These are phyloP conservation scores for Lithophane semibrunnea DNA, from an alignment of 2,888 invertebrate species.

Conservation along the genomic window DNA sequence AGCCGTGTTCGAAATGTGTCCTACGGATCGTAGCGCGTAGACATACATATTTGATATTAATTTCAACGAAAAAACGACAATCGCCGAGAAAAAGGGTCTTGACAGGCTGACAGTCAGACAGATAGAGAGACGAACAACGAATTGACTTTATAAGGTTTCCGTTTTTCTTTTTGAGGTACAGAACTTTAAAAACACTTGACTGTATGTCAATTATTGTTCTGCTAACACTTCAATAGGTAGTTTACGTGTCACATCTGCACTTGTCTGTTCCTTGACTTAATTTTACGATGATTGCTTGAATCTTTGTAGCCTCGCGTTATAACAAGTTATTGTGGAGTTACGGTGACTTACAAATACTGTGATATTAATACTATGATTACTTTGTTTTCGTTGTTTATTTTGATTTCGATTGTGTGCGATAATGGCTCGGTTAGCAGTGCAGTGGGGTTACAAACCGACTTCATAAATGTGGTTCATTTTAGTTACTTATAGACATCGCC, in stretches of 20 bases:
- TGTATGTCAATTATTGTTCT: not conserved
- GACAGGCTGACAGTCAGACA: not conserved
- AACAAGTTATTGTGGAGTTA: constrained; percentile 56
- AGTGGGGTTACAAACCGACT: not conserved
- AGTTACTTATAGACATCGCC: not conserved
- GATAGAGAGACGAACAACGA: not conserved
- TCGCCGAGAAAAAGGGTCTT: no score
- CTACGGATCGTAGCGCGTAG: no score
- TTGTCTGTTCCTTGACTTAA: constrained; percentile 61
- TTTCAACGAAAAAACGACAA: no score
- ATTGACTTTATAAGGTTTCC: not conserved
- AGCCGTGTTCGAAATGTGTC: no score
- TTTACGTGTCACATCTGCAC: constrained; percentile 48
- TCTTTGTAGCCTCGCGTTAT: constrained; percentile 64
- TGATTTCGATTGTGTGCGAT: constrained; percentile 3
- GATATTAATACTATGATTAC: constrained; percentile 38
- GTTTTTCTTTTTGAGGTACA: not conserved
- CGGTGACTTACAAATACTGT: constrained; percentile 49
- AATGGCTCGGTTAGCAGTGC: not conserved
- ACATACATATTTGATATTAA: no score
- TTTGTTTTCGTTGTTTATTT: constrained; percentile 49
- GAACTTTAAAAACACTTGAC: not conserved
- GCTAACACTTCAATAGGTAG: not conserved
- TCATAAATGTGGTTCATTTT: not conserved
- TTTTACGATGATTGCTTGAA: constrained; percentile 76